phyloP scores from a whole-genome alignment of 2,113 vertebrate species.

The Clarias gariepinus region DNA sequence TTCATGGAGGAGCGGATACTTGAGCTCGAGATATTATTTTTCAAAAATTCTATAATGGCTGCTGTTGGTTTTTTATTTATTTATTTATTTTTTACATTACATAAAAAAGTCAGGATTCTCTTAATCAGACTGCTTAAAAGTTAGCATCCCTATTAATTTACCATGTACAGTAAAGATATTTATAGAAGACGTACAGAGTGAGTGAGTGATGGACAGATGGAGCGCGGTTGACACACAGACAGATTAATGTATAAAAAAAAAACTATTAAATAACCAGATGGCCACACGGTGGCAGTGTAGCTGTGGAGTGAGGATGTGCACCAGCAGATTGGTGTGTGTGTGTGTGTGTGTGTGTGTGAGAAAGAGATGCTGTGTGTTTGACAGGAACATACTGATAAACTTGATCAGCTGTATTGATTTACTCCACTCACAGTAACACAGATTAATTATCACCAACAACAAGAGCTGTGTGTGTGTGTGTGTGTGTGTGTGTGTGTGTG shows the following conservation, averaged over 20 bases:
- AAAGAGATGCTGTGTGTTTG: not conserved
- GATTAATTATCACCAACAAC: not conserved
- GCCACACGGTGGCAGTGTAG: not conserved
- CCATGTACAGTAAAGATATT: too few species aligned
- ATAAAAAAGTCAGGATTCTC: not conserved
- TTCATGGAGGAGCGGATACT: not conserved
- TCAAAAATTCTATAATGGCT: too few species aligned
- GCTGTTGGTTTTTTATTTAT: too few species aligned
- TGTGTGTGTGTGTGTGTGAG: not conserved
- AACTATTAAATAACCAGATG: not conserved
- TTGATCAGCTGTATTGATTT: slow-evolving; percentile 43
- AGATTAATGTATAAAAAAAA: not conserved
- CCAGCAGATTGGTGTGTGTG: not conserved
- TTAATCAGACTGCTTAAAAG: not conserved
- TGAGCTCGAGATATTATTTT: not conserved
- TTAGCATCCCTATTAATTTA: too few species aligned
- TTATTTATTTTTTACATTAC: too few species aligned
- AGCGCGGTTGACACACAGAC: too few species aligned
- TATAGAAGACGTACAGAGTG: not conserved
- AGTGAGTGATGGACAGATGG: not conserved
- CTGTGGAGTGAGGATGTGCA: not conserved
- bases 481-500: slow-evolving; percentile 2
- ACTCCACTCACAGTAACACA: not conserved
- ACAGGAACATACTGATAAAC: slow-evolving; percentile 21
- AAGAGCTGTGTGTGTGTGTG: not conserved